Base-by-base conservation (phyloP, 1,140 invertebrate genomes). In the Drosophila eugracilis region DNA sequence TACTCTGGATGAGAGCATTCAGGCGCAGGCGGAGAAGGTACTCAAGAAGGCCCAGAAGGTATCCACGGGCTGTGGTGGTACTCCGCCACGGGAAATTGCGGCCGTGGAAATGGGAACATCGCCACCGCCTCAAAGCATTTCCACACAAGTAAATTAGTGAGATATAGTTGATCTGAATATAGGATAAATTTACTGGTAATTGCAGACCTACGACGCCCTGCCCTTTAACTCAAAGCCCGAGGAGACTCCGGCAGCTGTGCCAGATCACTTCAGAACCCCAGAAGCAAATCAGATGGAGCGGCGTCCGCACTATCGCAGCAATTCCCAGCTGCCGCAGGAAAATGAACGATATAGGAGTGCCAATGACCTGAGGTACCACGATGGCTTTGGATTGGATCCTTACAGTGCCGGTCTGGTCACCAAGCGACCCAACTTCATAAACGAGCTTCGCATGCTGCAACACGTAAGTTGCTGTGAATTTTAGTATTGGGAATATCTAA, bases 81-180 rank as follows among this genome's bases (percentile, higher is more conserved):
- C 94, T 4, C 93, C 94, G 3, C 92, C 93, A 1, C 78, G 91
- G 45, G 93, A 93, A 72, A 58, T 65, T 44, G 67, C 44, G 1
- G 22, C 55, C 1, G 52, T 28, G 21, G 94, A 94, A 32, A 96
- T 94, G 34, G 96, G 96, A 59, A 97, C 96, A 17, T 97, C 96
- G 15, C 96, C 96, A 48, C 96, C 96, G 32, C 96, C 96, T 5
- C 96, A 97, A 92, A 96, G 93, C 90, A 96, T 96, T 77, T 96
- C 96, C 22, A 97, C 96, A 22, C 96, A 97, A 94, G 96, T 97
- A 94, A 70, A 63, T 12, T 1, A 28, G 28, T 5, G 10, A 5
- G 71, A 42, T 36, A 39, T 1, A 2, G 42, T 59, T 14, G 6
- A 39, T 5, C 6, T 15, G 1, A 10, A 3, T 26, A 28, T 4